Percentiles rank a stretch among this genome's conserved stretches.
These are phyloP conservation scores for Silurus aristotelis DNA, from an alignment of 2,797 vertebrate genomes.

Conservation along the genomic window DNA sequence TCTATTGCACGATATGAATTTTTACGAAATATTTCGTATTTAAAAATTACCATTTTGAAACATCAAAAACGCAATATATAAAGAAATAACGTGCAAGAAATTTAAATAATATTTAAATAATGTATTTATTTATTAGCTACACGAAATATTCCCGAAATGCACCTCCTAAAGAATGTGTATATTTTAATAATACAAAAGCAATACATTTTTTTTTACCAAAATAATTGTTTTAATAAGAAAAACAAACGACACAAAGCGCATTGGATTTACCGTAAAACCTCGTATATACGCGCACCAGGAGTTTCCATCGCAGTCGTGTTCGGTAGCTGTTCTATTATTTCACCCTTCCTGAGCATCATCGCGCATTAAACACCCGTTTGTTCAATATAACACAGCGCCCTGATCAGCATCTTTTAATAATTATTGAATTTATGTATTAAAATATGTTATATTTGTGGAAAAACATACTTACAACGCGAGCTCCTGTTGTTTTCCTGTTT, in stretches of 20 bases:
- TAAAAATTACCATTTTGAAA: too few relatives aligned
- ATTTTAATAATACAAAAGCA: not conserved
- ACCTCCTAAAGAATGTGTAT: not conserved
- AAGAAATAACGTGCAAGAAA: not conserved
- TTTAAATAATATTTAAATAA: not conserved
- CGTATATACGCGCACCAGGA: rapidly evolving
- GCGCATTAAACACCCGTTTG: not conserved
- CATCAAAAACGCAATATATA: too few relatives aligned
- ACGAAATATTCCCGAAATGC: not conserved
- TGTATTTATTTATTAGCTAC: not conserved
- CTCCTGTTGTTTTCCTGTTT: not conserved
- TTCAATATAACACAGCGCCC: not conserved
- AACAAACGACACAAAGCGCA: not conserved
- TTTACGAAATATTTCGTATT: too few relatives aligned
- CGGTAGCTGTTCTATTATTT: not conserved
- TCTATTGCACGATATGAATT: too few relatives aligned
- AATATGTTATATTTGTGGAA: not conserved
- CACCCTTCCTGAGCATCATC: too few relatives aligned
- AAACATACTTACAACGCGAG: not conserved
- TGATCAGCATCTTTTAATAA: not conserved
- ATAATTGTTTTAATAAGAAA: not conserved
- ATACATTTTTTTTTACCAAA: too few relatives aligned
- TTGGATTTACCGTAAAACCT: constrained; percentile 3
- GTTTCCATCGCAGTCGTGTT: not conserved
- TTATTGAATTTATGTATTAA: not conserved